These are phyloP conservation scores for Euura saliciscinereae DNA, from an alignment of 1,140 invertebrate species.

Conservation along the genomic window DNA sequence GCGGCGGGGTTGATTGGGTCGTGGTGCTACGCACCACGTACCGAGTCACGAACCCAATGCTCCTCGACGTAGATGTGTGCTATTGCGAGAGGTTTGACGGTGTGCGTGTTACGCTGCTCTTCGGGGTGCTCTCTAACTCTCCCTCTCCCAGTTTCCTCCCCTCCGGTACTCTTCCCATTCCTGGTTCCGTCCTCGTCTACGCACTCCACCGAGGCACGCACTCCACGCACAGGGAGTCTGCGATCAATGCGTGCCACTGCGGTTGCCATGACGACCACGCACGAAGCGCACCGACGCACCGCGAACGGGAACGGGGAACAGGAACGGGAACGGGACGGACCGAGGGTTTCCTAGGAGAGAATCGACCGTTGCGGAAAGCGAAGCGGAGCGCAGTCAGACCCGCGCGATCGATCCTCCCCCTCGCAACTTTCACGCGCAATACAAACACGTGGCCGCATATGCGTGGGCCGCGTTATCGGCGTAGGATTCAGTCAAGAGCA, in stretches of 20 bases:
- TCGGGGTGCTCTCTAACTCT: neutral
- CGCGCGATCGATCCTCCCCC: slow-evolving; percentile 12
- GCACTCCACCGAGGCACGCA: slow-evolving; percentile 22
- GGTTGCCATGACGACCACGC: slow-evolving; percentile 55
- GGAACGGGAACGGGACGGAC: neutral
- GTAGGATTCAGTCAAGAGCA: neutral
- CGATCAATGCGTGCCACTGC: slow-evolving; percentile 58
- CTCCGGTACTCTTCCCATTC: neutral
- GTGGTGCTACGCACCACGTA: neutral
- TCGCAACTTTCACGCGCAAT: neutral
- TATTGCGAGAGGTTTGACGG: slow-evolving; percentile 27
- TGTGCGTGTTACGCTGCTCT: slow-evolving; percentile 19
- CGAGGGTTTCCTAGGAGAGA: neutral
- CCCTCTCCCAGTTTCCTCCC: neutral
- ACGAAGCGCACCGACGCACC: slow-evolving; percentile 39
- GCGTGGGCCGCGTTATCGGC: slow-evolving; percentile 1
- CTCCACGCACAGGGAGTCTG: slow-evolving; percentile 56
- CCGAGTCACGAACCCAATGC: neutral
- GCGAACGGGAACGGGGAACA: neutral
- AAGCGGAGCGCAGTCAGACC: neutral
- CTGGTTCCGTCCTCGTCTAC: neutral
- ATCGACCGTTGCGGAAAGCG: slow-evolving; percentile 4
- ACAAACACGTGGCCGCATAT: slow-evolving; percentile 2
- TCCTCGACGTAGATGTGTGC: slow-evolving; percentile 31
- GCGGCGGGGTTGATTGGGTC: slow-evolving; percentile 3